Evolutionary conservation across 35 echinoderm and acorn worm species (phyloP), one percentile per base, ranked within the genome.

Genomic region (Apostichopus japonicus): DNA sequence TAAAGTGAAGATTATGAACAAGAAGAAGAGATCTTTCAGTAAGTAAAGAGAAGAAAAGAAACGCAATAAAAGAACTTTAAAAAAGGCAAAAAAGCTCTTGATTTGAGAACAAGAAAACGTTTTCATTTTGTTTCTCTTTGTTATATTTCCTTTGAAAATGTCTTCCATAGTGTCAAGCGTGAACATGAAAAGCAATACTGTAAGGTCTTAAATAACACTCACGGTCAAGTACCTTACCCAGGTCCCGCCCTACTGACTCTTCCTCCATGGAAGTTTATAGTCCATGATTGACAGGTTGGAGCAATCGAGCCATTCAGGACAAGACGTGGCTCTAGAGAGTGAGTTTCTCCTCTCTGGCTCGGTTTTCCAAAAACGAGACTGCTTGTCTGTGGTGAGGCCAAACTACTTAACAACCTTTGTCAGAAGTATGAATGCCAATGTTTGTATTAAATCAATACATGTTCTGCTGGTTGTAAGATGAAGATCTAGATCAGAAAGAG

Each of bases 311-410:
- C 57, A 59, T 59, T 13, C 11, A 59, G 0, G 4, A 73, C 16
- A 73, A n/a, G 71, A 73, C 16, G 17, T 24, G 10, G 63, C 63
- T 67, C 63, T 17, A 67, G 63, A 67, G 63, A 33, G 61, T 10
- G 63, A 67, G 63, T 17, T 67, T 67, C 63, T 67, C 17, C 16
- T 15, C 71, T 73, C 71, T 73, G 16, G 16, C 71, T 73, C 71
- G 21, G 16, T 73, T 59, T 73, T 19, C 16, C 17, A 73, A 73
- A 17, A n/a, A 73, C 16, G 71, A 73, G 71, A 73, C 71, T n/a
- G 71, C n/a, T n/a, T 23, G 71, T 73, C 71, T 73, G 71, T 73
- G 71, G 71, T 73, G 71, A 73, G 71, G 71, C 71, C 71, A 73
- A 73, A 19, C 71, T 73, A 73, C 71, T 73, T 73, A 23, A 73